Base-by-base conservation (phyloP, 1,140 invertebrate species). In the Helicoverpa zea region DNA sequence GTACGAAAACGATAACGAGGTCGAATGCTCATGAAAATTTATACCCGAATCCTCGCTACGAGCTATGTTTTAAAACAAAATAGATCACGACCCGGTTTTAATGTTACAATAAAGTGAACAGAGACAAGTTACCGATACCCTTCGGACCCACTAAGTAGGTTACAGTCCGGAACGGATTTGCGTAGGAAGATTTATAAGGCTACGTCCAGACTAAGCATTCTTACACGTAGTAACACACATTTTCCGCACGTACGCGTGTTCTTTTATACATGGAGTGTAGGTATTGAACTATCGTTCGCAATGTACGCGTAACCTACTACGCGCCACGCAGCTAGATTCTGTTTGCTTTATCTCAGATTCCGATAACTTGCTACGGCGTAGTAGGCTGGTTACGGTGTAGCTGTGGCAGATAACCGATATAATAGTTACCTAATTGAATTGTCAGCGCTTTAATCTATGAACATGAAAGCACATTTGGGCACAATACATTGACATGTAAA, bases 61-160 rank as follows among this genome's bases (percentile, higher is more conserved):
- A 43, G 35, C 35, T 12, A 11, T 70, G n/a, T 72, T 66, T 51
- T 43, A 49, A 66, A 18, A 75, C 43, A 80, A 73, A 61, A 73
- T 43, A 66, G 59, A 63, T 63, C 47, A 51, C 66, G 4, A 49
- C 16, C 47, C 18, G 11, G 16, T 70, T 49, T 51, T 23, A 70
- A 70, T 11, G 49, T 51, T 5, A 16, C 43, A 52, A 70, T 52
- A 52, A 70, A 49, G 43, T 51, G 18, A 70, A 70, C 66, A 70
- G 47, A 51, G 66, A 51, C 18, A 70, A 70, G 66, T 70, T 52
- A 52, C 47, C 66, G 66, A 70, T 52, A 70, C 66, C 66, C 66
- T 49, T 51, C 18, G 18, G 66, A 52, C 66, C 51, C 13, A 16
- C 18, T 72, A 72, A 72, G 12, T 72, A 72, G 51, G 68, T 54